Evolutionary conservation across 2,113 vertebrate species (phyloP), one percentile per base, ranked within the genome.

Genomic region (Elephas maximus): DNA sequence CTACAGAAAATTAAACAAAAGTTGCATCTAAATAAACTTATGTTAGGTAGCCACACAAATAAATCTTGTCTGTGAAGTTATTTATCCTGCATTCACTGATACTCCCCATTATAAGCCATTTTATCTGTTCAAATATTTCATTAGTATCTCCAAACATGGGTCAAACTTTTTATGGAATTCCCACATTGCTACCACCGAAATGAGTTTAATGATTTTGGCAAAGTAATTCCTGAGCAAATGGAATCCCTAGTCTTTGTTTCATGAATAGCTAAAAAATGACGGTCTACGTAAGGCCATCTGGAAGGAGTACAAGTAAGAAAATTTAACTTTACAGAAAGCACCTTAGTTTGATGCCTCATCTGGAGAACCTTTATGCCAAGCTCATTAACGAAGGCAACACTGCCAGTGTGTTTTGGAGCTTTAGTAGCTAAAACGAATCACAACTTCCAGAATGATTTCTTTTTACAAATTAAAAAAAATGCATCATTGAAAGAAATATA

Each of bases 301-400:
- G 80, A 91, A 84, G 89, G 23, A 95, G 69, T 67, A 67, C 30
- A 90, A 73, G 37, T 48, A 84, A 94, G 23, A 90, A 63, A 48
- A 89, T 93, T 62, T 93, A 41, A 88, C 4, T 93, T 93, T 67
- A 91, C 1, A 71, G 30, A 87, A 93, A 76, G 78, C 7, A 76
- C 5, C 33, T 95, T 78, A 51, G 15, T 88, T 94, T 95, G 81
- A 57, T 37, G 80, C 88, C 30, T 95, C 86, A 87, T 89, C 15
- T 94, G 76, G 24, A 91, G 26, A 81, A 80, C 62, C 18, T 80
- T 80, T 85, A 77, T 97, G 78, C 33, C 63, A 86, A 89, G 44
- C 30, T 95, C 71, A 96, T 85, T 94, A 94, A 82, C 15, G 26
- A 79, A 92, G 12, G 41, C 14, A 45, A 48, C 1, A 48, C 12